Base-by-base conservation (phyloP, 2,797 vertebrate species). In the Propithecus deckenii region DNA sequence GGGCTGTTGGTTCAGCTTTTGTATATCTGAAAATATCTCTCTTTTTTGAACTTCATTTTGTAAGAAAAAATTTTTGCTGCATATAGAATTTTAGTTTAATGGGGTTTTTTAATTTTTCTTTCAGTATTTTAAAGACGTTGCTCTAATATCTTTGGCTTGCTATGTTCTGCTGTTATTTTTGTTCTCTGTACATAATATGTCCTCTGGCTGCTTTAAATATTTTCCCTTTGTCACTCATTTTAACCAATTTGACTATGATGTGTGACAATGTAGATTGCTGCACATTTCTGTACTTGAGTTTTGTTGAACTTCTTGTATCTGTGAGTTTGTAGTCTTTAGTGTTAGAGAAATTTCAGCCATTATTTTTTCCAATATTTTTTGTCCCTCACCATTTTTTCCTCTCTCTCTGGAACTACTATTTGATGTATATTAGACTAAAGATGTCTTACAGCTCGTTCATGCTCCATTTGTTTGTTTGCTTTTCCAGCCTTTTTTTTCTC, bases 91-190 rank as follows among this genome's bases (percentile, higher is more conserved):
- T 30, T 52, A 52, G 35, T 22, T 48, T 80, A 57, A 46, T n/a
- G 61, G 59, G 22, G 12, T n/a, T 20, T 12, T 55, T 30, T 48
- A 15, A 15, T 69, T 17, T 61, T 84, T 65, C 22, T 80, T 38
- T 69, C 38, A 20, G n/a, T 84, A 4, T 50, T 55, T 69, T 69
- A 14, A 78, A 79, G 14, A 41, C 32, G 5, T 85, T 75, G 30
- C 4, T 52, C 12, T 52, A 13, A 4, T 50, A 12, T 41, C 28
- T 88, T 61, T 71, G 41, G 15, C 35, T 94, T 65, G 3, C 46
- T 88, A 80, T 41, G 12, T 61, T 91, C 38, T 89, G 15, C 65
- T 95, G 28, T 71, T 63, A n/a, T 48, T 91, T 92, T 84, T 90
- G 30, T 86, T 78, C 57, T 85, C n/a, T 57, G 20, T 41, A 50